Conservation (phyloP, 2,888 invertebrate species). For the Lysandra coridon region DNA sequence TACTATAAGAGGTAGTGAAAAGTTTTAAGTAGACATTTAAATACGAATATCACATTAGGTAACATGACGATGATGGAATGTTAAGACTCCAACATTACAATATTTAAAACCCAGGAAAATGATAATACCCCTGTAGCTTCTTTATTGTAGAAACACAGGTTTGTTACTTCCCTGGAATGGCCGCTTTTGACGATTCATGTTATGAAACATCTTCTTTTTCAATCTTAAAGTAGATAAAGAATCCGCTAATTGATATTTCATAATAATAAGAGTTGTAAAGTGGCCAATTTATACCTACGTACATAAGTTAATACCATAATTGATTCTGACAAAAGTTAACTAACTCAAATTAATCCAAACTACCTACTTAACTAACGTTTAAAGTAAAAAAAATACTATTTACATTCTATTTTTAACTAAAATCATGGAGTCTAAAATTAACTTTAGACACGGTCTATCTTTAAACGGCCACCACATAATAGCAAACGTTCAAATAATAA, state of each 20-base stretch:
- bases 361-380: background rate
- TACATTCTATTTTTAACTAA: background rate
- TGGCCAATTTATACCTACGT: background rate
- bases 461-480: background rate
- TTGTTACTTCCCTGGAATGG: too few relatives aligned
- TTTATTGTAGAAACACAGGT: too few relatives aligned
- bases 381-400: background rate
- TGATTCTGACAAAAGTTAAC: background rate
- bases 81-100: background rate
- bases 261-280: background rate
- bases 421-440: background rate
- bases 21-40: background rate
- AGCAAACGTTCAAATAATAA: background rate
- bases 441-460: background rate
- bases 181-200: too few relatives aligned
- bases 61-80: constrained; percentile 4
- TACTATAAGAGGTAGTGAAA: constrained; percentile 2
- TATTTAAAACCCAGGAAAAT: background rate
- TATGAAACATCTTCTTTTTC: too few relatives aligned
- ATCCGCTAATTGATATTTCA: too few relatives aligned
- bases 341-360: background rate
- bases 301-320: background rate
- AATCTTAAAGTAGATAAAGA: too few relatives aligned
- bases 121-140: too few relatives aligned
- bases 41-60: constrained; percentile 4